phyloP scores from a whole-genome alignment of 2,797 vertebrate genomes.

The Argentina silus region DNA sequence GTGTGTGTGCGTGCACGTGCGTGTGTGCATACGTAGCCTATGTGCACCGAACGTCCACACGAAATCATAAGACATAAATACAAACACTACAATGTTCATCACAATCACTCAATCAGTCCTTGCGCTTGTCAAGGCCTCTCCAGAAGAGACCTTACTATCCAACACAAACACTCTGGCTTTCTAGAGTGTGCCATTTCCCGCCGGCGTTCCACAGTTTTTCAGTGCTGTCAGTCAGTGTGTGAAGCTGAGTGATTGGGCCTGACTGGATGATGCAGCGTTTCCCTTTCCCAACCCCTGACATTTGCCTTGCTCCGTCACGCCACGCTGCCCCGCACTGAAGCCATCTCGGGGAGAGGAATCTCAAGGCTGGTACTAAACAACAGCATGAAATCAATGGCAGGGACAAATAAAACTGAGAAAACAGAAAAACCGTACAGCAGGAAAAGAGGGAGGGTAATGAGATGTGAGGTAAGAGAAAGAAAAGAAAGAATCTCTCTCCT shows the following conservation, averaged over 20 bases:
- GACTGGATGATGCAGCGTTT: constrained; percentile 35
- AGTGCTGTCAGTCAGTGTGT: constrained; percentile 3
- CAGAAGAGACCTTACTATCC: not conserved
- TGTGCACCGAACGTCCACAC: no score
- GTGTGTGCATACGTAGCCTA: no score
- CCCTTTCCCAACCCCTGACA: constrained; percentile 32
- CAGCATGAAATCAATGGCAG: constrained; percentile 64
- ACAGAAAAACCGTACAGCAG: constrained; percentile 28
- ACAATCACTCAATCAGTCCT: no score
- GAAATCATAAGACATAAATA: no score
- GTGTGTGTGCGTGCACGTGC: no score
- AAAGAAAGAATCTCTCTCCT: constrained; percentile 38
- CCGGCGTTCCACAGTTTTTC: not conserved
- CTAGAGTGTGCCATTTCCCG: no score
- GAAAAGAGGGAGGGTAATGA: constrained; percentile 43
- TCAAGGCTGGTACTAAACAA: constrained; percentile 61
- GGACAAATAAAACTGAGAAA: constrained; percentile 53
- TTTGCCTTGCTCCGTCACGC: constrained; percentile 33
- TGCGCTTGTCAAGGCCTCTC: no score
- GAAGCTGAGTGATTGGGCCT: constrained; percentile 27
- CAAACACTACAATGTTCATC: no score
- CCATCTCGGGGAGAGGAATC: constrained; percentile 18
- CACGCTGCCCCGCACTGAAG: not conserved
- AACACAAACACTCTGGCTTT: not conserved
- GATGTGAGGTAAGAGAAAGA: constrained; percentile 39